Evolutionary conservation across 2,888 invertebrate species (phyloP).

Genomic region (Prenolepis imparis): DNA sequence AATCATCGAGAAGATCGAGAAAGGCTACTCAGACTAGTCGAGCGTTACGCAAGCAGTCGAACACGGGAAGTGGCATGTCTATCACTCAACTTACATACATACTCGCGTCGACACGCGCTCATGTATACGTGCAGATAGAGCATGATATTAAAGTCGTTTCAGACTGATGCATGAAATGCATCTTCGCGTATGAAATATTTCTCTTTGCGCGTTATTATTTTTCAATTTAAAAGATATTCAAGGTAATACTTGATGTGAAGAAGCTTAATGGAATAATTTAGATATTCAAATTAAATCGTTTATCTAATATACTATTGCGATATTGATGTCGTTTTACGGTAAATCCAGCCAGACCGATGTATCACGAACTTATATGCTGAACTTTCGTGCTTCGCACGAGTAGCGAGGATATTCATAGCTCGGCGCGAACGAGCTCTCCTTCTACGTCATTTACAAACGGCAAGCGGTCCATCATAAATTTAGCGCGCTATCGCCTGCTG

Average conservation of each 20-base stretch:
- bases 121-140: neutral
- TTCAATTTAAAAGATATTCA: neutral
- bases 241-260: neutral
- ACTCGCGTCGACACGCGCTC: slow-evolving; percentile 22
- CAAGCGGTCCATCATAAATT: slow-evolving; percentile 80
- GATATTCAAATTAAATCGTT: slow-evolving; percentile 2
- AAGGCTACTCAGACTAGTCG: slow-evolving; percentile 43
- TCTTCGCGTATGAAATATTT: slow-evolving; percentile 17
- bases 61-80: slow-evolving; percentile 57
- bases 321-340: neutral
- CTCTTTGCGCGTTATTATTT: slow-evolving; percentile 1
- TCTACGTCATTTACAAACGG: slow-evolving; percentile 78
- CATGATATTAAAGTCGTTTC: slow-evolving; percentile 35
- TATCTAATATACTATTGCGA: neutral
- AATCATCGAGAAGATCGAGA: slow-evolving; percentile 61
- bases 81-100: slow-evolving; percentile 40
- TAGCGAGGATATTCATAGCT: slow-evolving; percentile 48
- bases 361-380: slow-evolving; percentile 7
- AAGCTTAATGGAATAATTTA: neutral
- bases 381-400: slow-evolving; percentile 41
- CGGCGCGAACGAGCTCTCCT: slow-evolving; percentile 57
- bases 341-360: neutral
- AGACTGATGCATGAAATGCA: neutral
- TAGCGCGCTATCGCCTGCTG: slow-evolving; percentile 78
- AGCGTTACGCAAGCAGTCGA: slow-evolving; percentile 68